These are phyloP conservation scores for Catalaphyllia jardinei DNA, from an alignment of 64 coral and sea anemone genomes.

Conservation along the genomic window DNA sequence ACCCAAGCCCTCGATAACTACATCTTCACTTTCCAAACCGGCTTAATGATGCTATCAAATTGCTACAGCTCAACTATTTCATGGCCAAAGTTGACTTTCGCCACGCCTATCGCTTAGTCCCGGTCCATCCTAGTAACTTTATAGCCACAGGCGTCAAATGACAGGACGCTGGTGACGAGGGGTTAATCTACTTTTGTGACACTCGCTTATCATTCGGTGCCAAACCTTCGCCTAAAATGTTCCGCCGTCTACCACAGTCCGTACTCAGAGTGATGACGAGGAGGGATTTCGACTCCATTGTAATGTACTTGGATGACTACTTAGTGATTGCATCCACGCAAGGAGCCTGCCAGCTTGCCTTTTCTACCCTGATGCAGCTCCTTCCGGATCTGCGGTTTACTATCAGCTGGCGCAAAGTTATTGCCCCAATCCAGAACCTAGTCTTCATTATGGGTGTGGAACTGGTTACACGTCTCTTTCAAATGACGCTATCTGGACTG, in stretches of 20 bases:
- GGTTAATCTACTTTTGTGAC: no score
- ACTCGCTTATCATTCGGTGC: no score
- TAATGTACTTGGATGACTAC: constrained; percentile 58
- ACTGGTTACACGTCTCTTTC: background rate
- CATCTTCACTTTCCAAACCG: background rate
- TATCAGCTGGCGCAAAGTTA: background rate
- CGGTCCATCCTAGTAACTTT: no score
- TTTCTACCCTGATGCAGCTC: background rate
- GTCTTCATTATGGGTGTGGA: background rate
- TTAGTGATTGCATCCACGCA: background rate
- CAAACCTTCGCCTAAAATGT: no score
- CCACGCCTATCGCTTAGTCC: background rate
- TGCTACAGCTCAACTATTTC: background rate
- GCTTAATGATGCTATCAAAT: background rate
- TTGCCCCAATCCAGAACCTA: background rate
- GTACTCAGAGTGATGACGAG: constrained; percentile 14
- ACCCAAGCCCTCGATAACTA: background rate
- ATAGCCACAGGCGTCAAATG: no score
- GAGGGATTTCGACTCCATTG: background rate
- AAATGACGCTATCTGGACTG: no score
- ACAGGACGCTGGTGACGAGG: no score
- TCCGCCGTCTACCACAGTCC: background rate
- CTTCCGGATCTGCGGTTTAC: background rate
- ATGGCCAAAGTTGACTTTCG: background rate
- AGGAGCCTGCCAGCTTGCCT: background rate